These are phyloP conservation scores for Aythya fuligula DNA, from an alignment of 2,797 vertebrate genomes.

Conservation along the genomic window DNA sequence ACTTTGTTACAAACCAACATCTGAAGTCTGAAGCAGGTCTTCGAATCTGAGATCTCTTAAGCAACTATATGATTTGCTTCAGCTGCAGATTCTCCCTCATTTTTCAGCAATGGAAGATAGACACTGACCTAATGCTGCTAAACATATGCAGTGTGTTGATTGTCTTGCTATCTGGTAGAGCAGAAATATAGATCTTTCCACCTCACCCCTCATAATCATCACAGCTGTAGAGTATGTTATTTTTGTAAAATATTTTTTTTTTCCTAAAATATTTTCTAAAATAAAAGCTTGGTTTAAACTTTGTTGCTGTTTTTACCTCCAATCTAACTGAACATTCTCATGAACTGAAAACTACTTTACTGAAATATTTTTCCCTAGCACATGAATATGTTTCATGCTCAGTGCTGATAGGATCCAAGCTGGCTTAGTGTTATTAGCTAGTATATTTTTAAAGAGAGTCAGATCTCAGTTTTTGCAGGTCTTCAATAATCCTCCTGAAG, in stretches of 20 bases:
- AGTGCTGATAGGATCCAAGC: neutral
- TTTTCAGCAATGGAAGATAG: neutral
- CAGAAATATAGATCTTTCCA: neutral
- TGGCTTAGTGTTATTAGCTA: neutral
- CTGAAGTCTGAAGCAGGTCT: neutral
- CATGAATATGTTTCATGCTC: neutral
- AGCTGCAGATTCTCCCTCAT: neutral
- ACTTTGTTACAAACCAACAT: neutral
- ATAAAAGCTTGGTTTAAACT: neutral
- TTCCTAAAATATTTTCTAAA: neutral
- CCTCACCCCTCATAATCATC: neutral
- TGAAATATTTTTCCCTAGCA: neutral
- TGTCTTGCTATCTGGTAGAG: neutral
- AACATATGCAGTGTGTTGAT: neutral
- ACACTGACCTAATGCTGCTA: neutral
- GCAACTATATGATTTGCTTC: neutral
- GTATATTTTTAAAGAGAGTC: neutral
- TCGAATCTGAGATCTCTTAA: neutral
- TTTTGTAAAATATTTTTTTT: neutral
- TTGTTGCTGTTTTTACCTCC: neutral
- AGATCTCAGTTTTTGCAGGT: neutral
- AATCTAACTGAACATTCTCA: neutral
- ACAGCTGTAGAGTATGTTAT: accelerated
- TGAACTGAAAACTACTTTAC: neutral
- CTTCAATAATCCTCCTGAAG: neutral